Base-by-base conservation (phyloP, 1,140 invertebrate genomes). In the Orius insidiosus region DNA sequence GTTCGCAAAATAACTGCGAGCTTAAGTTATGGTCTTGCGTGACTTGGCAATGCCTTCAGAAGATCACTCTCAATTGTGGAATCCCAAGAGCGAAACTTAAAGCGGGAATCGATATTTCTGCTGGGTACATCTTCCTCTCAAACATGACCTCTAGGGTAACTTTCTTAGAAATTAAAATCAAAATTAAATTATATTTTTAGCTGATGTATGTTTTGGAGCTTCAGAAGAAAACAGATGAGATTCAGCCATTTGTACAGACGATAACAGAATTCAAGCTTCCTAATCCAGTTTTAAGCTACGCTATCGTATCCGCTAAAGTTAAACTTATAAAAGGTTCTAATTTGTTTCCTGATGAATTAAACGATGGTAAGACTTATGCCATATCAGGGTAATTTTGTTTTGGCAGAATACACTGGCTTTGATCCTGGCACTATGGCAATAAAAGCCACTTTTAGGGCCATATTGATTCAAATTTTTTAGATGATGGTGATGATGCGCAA, bases 1-100 rank as follows among this genome's bases (percentile, higher is more conserved):
- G 87, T 1, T 79, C 83, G 7, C 76, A 86, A 50, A 76, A 88
- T 57, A 94, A 94, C 63, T 78, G 82, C 0, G 85, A 88, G 57
- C 65, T 96, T 10, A 95, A 93, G 64, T 65, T 96, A 15, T 95
- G 90, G 88, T 86, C 84, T 6, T 96, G 92, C 61, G 82, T 92
- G 58, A 71, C 83, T 0, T 96, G 92, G 92, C 72, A 71, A 24
- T 94, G 89, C 58, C 65, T 94, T 11, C 90, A 96, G 63, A 90
- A 59, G 45, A 61, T 69, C 1, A 60, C 63, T 44, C 63, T 71
- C 59, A 1, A 57, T 58, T 0, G 59, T 63, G 4, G 63, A 63
- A 41, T 42, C 56, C 39, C 35, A 48, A 6, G 33, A 49, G 59
- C 63, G 19, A 63, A 59, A 50, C 60, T 86, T 24, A 90, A 89